Evolutionary conservation across 2,113 vertebrate species (phyloP).

Genomic region (Microcebus murinus): DNA sequence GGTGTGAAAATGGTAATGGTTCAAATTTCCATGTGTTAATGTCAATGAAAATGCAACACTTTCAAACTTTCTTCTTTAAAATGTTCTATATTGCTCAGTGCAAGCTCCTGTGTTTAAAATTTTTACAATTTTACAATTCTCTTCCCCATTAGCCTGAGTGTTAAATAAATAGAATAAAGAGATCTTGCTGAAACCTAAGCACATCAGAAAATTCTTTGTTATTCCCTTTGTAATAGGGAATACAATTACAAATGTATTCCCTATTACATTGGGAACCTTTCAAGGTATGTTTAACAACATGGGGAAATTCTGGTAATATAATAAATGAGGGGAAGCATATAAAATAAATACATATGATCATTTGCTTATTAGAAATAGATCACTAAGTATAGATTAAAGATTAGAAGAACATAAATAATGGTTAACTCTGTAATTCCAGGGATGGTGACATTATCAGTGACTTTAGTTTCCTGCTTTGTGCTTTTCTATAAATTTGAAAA

Average conservation of each 20-base stretch:
- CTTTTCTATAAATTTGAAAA: background rate
- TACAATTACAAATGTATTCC: too few species aligned
- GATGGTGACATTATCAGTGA: background rate
- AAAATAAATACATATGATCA: background rate
- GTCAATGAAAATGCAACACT: background rate
- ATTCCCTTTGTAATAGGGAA: background rate
- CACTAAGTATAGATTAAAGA: background rate
- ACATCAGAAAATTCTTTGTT: background rate
- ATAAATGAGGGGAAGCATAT: background rate
- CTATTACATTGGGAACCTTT: background rate
- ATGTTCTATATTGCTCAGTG: background rate
- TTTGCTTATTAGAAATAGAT: background rate
- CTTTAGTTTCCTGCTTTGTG: background rate
- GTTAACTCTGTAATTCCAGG: background rate
- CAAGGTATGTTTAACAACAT: background rate
- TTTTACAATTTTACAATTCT: background rate
- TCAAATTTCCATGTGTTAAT: background rate
- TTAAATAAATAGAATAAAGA: background rate
- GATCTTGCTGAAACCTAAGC: conserved; percentile 11
- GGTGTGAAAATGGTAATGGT: background rate
- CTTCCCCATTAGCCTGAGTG: background rate
- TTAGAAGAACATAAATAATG: background rate
- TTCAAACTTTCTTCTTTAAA: background rate
- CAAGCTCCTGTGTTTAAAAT: background rate
- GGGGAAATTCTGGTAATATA: background rate